phyloP scores from a whole-genome alignment of 2,113 vertebrate species.

The Lanius ludovicianus region DNA sequence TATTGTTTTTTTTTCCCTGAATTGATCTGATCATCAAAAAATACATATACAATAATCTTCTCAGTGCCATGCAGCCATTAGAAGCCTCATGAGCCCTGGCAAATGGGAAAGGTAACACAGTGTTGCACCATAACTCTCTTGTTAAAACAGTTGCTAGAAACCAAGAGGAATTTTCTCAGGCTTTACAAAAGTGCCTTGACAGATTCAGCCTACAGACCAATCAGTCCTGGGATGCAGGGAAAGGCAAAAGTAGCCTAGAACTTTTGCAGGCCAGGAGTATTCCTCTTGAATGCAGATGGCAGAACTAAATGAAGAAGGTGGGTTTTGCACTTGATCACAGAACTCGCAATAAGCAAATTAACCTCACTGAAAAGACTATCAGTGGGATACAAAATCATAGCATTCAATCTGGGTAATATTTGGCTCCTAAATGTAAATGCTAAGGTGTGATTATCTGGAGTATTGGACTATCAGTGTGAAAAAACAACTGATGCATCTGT shows the following conservation, averaged over 20 bases:
- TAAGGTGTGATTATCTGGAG: background rate
- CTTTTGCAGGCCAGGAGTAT: background rate
- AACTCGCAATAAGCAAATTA: background rate
- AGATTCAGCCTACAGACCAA: background rate
- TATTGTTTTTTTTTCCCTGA: background rate
- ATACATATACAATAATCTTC: background rate
- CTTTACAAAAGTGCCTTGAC: background rate
- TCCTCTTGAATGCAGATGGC: background rate
- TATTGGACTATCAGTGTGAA: background rate
- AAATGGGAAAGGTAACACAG: background rate
- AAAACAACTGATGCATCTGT: background rate
- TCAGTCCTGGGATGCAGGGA: background rate
- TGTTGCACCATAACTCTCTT: background rate
- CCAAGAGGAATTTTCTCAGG: background rate
- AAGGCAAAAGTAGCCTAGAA: background rate
- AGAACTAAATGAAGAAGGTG: too few relatives aligned
- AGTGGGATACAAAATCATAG: background rate
- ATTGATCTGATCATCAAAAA: background rate
- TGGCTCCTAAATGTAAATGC: background rate
- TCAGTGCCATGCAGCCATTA: background rate
- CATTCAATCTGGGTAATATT: background rate
- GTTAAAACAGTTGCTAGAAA: background rate
- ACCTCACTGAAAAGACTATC: background rate
- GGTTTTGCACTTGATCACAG: background rate
- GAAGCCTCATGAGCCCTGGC: background rate